Evolutionary conservation across 2,888 invertebrate species (phyloP), one percentile per base, ranked within the genome.

Genomic region (Sturmia bella): DNA sequence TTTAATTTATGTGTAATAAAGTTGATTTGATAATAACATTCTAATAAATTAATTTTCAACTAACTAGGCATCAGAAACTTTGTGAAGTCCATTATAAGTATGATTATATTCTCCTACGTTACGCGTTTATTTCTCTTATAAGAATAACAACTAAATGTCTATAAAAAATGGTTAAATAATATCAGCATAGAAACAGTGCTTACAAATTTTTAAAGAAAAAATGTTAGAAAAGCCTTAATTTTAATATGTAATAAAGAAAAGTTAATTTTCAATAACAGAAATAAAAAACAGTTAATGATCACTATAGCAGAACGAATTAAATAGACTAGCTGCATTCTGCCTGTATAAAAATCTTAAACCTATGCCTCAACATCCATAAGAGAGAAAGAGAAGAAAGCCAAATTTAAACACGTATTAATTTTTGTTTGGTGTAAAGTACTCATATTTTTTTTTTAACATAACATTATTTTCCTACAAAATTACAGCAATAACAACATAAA

Each of bases 381-480:
- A 57, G 12, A 57, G 77, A 69, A 56, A 74, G 59, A 72, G 64
- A 15, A 19, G 1, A 37, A 68, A 21, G 24, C 3, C 12, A 7
- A 4, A 15, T 15, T 54, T 24, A 41, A 69, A 66, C 74, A 75
- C 70, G 69, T 66, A 41, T 43, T 74, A 56, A 48, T 41, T 48
- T 61, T n/a, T 52, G 19, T 54, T 68, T 72, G n/a, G 48, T 70
- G 52, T 70, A 74, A 78, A 66, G 75, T 70, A 78, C 64, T 66
- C 57, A 68, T 68, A 32, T 12, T 59, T 39, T 17, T 50, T 52
- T 12, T 64, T 32, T 56, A 52, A 27, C 52, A 27, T 63, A 72
- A 59, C 27, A 56, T 64, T 76, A 76, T 70, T 74, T 78, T 54
- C 15, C 27, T 15, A 69, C 37, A 50, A 61, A 50, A 56, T 24